Percentiles rank a stretch among this genome's conserved stretches.
Conservation (phyloP, 2,113 vertebrate genomes). For the Chloebia gouldiae region DNA sequence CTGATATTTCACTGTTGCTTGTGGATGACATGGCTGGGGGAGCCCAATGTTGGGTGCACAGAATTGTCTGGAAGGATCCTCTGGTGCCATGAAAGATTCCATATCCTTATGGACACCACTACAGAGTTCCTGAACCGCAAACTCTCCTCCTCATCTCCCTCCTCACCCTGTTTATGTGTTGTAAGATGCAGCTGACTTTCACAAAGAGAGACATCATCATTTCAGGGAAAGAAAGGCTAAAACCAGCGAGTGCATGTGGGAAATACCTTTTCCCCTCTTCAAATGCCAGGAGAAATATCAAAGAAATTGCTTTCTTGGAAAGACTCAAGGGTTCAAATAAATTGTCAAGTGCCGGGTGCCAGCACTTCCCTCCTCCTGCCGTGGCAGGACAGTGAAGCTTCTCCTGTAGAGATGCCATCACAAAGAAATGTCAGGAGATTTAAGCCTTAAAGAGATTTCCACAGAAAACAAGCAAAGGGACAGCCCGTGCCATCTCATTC, state of each 20-base stretch:
- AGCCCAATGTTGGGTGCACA: background rate
- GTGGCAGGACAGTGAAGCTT: background rate
- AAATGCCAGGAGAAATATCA: slow-evolving; percentile 79
- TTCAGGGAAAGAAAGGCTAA: background rate
- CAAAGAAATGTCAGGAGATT: background rate
- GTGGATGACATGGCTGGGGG: background rate
- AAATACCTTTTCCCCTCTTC: slow-evolving; percentile 12
- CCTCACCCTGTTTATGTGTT: background rate
- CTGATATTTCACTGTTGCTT: slow-evolving; percentile 36
- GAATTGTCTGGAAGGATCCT: background rate
- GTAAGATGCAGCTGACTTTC: background rate
- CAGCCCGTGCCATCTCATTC: rapidly evolving
- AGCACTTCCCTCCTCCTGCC: background rate
- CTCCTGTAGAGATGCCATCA: background rate
- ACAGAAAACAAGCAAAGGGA: background rate
- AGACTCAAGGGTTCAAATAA: slow-evolving; percentile 67
- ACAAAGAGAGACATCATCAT: background rate
- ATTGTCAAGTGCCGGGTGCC: slow-evolving; percentile 47
- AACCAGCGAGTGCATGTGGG: background rate
- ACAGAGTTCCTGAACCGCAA: background rate
- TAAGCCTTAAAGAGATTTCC: background rate
- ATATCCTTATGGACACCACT: background rate
- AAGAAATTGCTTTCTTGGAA: slow-evolving; percentile 70
- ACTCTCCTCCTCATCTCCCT: background rate
- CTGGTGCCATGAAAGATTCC: background rate